Evolutionary conservation across 2,888 invertebrate species (phyloP), one percentile per base, ranked within the genome.

Genomic region (Pimpla rufipes): DNA sequence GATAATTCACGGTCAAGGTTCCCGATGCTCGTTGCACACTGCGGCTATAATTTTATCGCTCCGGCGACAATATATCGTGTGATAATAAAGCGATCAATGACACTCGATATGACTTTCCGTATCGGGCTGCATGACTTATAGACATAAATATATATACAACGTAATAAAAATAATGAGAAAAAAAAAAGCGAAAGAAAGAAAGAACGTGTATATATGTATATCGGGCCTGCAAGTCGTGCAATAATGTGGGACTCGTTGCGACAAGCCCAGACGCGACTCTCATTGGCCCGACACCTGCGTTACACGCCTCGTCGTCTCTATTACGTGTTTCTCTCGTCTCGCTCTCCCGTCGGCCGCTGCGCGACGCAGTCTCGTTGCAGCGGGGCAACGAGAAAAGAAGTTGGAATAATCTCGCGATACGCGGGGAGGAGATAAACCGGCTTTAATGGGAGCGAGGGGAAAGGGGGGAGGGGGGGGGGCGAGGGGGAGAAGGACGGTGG

Each of bases 61-160:
- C 57, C 42, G 42, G 16, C 67, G 37, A 35, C 40, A 75, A 16
- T 40, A 8, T 13, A 35, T 16, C 47, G 40, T 55, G 68, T 40
- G 83, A 80, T 80, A 80, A 83, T 83, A 80, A 70, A 83, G 59
- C 77, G 83, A 83, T 83, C 80, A 83, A 74, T 83, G 83, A 83
- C 80, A 77, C 74, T 42, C 50, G 76, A 77, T 76, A 73, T 52
- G 73, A 70, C 67, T 79, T 73, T 35, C 37, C 62, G 76, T 73
- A 68, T 83, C 68, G 47, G 11, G 45, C 29, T 62, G 18, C 47
- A 37, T 2, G 66, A 66, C 45, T n/a, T 68, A 47, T 52, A 29
- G n/a, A 1, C 1, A 16, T 6, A 18, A 8, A 35, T 47, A 62
- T 42, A 13, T 35, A 42, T 18, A 18, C 21, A 16, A 50, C 16